These are phyloP conservation scores for Lepidotrigona ventralis DNA, from an alignment of 1,140 invertebrate species.

Conservation along the genomic window DNA sequence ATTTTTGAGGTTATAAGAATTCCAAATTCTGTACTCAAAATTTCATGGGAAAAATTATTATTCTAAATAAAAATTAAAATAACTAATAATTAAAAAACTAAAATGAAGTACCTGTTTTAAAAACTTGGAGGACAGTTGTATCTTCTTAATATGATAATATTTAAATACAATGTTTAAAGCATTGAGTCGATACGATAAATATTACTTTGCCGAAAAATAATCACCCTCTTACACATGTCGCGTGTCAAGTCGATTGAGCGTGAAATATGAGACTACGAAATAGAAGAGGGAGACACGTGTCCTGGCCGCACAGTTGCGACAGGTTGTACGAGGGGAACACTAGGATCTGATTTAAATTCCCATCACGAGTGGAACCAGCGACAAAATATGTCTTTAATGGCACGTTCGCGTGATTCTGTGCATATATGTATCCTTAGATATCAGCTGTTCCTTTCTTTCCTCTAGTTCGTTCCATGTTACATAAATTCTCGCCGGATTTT, in stretches of 20 bases:
- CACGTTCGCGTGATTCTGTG: constrained; percentile 13
- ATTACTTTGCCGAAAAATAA: neutral
- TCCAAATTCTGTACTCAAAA: too few species aligned
- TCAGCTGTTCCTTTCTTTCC: neutral
- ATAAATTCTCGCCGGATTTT: constrained; percentile 7
- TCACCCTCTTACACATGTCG: neutral
- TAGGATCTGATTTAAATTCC: neutral
- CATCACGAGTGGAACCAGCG: neutral
- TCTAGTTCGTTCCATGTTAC: neutral
- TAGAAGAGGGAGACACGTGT: neutral
- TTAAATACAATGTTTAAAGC: neutral
- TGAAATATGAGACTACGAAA: neutral
- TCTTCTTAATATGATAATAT: too few species aligned
- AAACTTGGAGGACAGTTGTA: neutral
- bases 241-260: neutral
- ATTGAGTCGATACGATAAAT: neutral
- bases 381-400: constrained; percentile 31
- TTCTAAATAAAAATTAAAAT: too few species aligned
- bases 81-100: neutral
- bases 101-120: neutral
- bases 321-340: neutral
- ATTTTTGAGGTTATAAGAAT: neutral
- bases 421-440: neutral
- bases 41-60: too few species aligned
- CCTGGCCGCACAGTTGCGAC: neutral